phyloP scores from a whole-genome alignment of 2,113 vertebrate genomes.

The Perca fluviatilis region DNA sequence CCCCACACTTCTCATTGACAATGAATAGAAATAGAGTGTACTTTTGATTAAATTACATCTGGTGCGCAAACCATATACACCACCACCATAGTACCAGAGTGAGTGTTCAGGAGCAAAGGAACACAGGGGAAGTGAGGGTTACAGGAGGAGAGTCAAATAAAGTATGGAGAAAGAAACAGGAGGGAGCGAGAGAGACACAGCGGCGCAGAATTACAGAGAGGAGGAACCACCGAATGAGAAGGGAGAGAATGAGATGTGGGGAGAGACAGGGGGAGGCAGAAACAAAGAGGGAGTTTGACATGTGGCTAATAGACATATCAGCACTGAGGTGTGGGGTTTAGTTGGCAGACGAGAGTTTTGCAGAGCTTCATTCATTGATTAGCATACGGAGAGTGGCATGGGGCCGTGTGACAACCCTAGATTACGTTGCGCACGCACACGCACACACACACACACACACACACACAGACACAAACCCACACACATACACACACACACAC shows the following conservation, averaged over 20 bases:
- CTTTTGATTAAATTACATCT: conserved; percentile 58
- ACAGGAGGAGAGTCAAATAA: conserved; percentile 25
- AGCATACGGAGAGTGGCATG: conserved; percentile 95
- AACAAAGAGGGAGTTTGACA: conserved; percentile 88
- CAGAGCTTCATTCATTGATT: conserved; percentile 95
- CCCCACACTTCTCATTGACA: conserved; percentile 24
- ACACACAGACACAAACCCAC: conserved; percentile 52
- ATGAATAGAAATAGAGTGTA: not conserved
- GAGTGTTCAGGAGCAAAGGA: conserved; percentile 22
- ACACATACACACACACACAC: conserved; percentile 62
- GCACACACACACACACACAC: conserved; percentile 63
- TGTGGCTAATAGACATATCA: conserved; percentile 99
- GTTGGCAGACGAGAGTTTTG: conserved; percentile 94
- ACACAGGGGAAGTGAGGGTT: conserved; percentile 25
- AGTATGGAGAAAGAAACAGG: conserved; percentile 19
- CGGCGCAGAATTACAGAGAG: conserved; percentile 21
- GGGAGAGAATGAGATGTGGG: conserved; percentile 40
- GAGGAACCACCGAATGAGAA: conserved; percentile 50
- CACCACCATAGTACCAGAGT: not conserved
- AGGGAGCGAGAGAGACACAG: conserved; percentile 17
- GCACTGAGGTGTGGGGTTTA: conserved; percentile 95
- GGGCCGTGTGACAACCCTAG: conserved; percentile 94
- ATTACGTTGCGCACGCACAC: conserved; percentile 86
- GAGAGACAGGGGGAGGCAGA: conserved; percentile 70
- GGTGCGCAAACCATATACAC: conserved; percentile 5